Percentiles rank a stretch among this genome's conserved stretches.
Evolutionary conservation across 2,888 invertebrate genomes (phyloP).

Genomic region (Lasioglossum pauxillum): DNA sequence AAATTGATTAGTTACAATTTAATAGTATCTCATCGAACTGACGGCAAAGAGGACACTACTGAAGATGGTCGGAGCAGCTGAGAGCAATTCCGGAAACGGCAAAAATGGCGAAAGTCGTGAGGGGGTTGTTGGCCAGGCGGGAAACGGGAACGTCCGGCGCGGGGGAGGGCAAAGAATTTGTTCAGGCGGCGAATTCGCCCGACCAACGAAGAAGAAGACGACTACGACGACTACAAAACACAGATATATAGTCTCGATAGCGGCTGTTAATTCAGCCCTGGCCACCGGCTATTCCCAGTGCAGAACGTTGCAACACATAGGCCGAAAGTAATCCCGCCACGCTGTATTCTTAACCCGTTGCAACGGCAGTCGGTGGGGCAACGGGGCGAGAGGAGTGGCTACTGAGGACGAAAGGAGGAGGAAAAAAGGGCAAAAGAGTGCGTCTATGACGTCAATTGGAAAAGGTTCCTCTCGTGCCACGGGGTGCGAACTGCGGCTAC

Average conservation of each 20-base stretch:
- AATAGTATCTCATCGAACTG: neutral
- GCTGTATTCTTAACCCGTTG: slow-evolving; percentile 79
- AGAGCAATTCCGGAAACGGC: neutral
- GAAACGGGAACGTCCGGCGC: slow-evolving; percentile 12
- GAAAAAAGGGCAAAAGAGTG: slow-evolving; percentile 75
- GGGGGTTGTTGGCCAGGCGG: neutral
- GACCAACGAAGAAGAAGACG: neutral
- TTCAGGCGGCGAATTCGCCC: slow-evolving; percentile 18
- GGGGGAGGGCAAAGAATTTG: slow-evolving; percentile 20
- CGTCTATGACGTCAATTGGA: slow-evolving; percentile 84
- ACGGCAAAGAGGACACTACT: neutral
- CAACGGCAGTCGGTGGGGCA: slow-evolving; percentile 37
- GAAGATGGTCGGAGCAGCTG: neutral
- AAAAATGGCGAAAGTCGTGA: neutral
- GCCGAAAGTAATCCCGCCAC: slow-evolving; percentile 75
- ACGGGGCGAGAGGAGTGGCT: slow-evolving; percentile 13
- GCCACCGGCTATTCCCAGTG: slow-evolving; percentile 79
- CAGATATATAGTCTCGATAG: slow-evolving; percentile 60
- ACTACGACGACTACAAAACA: slow-evolving; percentile 38
- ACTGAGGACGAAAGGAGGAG: slow-evolving; percentile 52
- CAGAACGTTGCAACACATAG: slow-evolving; percentile 77
- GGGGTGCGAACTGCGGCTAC: slow-evolving; percentile 65
- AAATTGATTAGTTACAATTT: neutral
- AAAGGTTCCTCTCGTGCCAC: slow-evolving; percentile 80
- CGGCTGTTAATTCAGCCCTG: slow-evolving; percentile 73